These are phyloP conservation scores for Beaufortia kweichowensis DNA, from an alignment of 2,113 vertebrate genomes.

Conservation along the genomic window DNA sequence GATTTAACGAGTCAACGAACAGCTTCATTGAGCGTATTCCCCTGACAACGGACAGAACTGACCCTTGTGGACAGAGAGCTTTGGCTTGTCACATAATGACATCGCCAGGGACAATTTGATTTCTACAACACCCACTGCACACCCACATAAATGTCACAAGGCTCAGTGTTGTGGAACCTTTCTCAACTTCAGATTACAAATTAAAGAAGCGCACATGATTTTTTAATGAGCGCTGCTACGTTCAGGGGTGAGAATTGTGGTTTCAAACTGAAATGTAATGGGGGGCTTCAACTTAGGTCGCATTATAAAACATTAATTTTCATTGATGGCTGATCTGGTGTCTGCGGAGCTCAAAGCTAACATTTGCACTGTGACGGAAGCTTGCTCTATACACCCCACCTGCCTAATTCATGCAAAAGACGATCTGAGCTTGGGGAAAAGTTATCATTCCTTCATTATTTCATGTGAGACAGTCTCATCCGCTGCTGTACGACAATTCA, in stretches of 20 bases:
- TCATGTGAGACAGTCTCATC: neutral
- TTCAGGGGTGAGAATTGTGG: slow-evolving; percentile 18
- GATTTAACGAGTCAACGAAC: slow-evolving; percentile 37
- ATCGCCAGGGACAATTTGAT: slow-evolving; percentile 35
- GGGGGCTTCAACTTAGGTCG: slow-evolving; percentile 3
- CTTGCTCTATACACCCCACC: neutral
- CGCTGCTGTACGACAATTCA: neutral
- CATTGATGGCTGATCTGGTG: slow-evolving; percentile 24
- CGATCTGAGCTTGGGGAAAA: slow-evolving; percentile 14
- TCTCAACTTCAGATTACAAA: slow-evolving; percentile 34
- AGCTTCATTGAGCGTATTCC: slow-evolving; percentile 38
- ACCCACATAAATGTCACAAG: slow-evolving; percentile 36
- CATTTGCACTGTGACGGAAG: slow-evolving; percentile 31
- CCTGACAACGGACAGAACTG: slow-evolving; percentile 7
- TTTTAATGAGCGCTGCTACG: slow-evolving; percentile 43
- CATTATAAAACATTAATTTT: slow-evolving; percentile 30
- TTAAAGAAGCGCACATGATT: slow-evolving; percentile 43
- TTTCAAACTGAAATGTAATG: slow-evolving; percentile 27
- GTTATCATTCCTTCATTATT: slow-evolving; percentile 4
- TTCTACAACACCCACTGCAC: slow-evolving; percentile 8
- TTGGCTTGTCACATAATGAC: slow-evolving; percentile 38
- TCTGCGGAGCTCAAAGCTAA: slow-evolving; percentile 10
- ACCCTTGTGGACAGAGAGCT: slow-evolving; percentile 36
- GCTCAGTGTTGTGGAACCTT: slow-evolving; percentile 35
- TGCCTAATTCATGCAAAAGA: slow-evolving; percentile 15